Conservation (phyloP, 2,797 vertebrate genomes). For the Naso thynnoides region DNA sequence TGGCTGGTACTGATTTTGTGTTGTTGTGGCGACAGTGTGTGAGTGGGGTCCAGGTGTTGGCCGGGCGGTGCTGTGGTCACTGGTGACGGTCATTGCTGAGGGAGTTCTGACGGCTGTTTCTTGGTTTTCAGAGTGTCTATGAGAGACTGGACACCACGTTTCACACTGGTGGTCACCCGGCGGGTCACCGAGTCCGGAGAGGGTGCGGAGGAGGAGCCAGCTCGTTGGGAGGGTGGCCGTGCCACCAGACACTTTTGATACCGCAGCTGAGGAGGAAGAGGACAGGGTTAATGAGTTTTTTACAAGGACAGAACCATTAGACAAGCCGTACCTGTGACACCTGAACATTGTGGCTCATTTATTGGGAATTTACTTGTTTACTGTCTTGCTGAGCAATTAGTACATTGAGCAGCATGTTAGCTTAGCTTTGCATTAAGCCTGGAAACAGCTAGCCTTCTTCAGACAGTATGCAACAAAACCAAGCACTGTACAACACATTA, state of each 20-base stretch:
- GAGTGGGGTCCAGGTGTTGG: constrained; percentile 62
- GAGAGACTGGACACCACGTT: constrained; percentile 95
- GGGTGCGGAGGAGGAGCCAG: constrained; percentile 87
- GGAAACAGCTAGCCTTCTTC: background rate
- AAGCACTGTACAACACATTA: background rate
- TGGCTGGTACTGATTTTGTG: constrained; percentile 68
- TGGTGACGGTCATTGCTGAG: constrained; percentile 83
- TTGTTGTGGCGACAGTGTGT: constrained; percentile 68
- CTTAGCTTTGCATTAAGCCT: background rate
- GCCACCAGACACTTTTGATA: constrained; percentile 99
- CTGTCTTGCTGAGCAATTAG: background rate
- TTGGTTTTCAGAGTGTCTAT: constrained; percentile 99
- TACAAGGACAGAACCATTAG: background rate
- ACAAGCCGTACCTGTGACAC: background rate
- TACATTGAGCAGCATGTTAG: background rate
- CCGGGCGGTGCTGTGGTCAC: constrained; percentile 52
- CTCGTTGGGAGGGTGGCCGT: constrained; percentile 92
- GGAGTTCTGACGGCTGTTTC: constrained; percentile 91
- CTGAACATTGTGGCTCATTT: background rate
- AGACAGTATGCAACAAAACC: background rate
- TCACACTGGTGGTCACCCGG: constrained; percentile 96
- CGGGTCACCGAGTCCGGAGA: constrained; percentile 93
- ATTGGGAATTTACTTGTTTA: background rate
- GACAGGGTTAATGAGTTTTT: background rate
- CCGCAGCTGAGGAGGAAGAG: constrained; percentile 86